Percentiles rank a stretch among this genome's conserved stretches.
Conservation (phyloP, 2,888 invertebrate genomes). For the Drosophila stalkeri region DNA sequence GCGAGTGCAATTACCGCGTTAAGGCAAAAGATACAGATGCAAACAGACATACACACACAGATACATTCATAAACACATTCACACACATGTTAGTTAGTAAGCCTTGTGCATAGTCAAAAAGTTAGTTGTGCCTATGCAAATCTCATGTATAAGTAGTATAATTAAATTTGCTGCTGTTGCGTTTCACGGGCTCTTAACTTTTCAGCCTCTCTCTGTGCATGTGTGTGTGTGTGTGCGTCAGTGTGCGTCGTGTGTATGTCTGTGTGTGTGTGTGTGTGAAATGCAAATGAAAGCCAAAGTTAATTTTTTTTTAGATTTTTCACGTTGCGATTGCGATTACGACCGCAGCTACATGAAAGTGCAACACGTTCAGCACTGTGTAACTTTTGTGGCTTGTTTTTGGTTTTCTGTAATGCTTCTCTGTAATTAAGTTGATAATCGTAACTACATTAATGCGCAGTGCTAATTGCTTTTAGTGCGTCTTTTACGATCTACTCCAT, state of each 20-base stretch:
- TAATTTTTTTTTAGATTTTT: conserved; percentile 80
- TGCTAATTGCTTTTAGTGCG: conserved; percentile 19
- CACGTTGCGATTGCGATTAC: conserved; percentile 48
- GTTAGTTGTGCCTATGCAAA: conserved; percentile 7
- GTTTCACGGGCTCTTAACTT: conserved; percentile 57
- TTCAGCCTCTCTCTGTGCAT: conserved; percentile 11
- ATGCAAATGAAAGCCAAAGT: conserved; percentile 79
- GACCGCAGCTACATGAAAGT: conserved; percentile 33
- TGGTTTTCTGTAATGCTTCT: conserved; percentile 28
- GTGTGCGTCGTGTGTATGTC: conserved; percentile 17
- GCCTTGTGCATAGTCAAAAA: conserved; percentile 9
- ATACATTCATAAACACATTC: background rate
- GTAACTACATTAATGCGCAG: background rate
- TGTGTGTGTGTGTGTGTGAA: conserved; percentile 20
- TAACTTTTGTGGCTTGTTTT: conserved; percentile 44
- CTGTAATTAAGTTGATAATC: conserved; percentile 34
- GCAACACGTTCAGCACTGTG: conserved; percentile 38
- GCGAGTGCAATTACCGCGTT: conserved; percentile 62
- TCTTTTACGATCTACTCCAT: background rate
- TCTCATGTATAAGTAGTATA: conserved; percentile 27
- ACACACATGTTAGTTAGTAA: background rate
- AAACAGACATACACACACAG: conserved; percentile 18
- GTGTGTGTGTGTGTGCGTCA: background rate
- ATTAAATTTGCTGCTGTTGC: conserved; percentile 57
- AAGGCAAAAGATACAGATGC: conserved; percentile 35